A percentile compares a stretch with the other conserved stretches of the same genome.
Conservation (phyloP, 2,113 vertebrate species). For the Telmatochromis sp. region DNA sequence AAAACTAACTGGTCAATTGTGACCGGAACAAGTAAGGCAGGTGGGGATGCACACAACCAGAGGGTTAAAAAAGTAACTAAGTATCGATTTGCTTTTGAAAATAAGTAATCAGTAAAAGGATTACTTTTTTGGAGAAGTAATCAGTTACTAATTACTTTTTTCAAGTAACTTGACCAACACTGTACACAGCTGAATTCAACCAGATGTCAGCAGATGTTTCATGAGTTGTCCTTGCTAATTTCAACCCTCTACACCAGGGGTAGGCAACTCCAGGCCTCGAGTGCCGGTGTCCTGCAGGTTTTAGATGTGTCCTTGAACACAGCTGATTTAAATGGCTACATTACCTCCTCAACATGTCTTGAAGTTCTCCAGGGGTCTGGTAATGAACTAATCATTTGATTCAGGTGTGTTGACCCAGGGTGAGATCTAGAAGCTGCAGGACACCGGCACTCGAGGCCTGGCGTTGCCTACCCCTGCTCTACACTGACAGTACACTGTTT, state of each 20-base stretch:
- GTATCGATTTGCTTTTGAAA: rapidly evolving
- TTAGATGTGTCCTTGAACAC: no score
- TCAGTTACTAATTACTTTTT: not conserved
- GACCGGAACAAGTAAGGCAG: rapidly evolving
- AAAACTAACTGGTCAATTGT: not conserved
- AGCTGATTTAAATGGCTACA: no score
- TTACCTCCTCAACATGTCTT: no score
- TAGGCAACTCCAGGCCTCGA: no score
- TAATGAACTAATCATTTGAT: no score
- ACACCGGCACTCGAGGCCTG: no score
- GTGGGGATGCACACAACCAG: not conserved
- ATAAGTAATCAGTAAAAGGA: not conserved
- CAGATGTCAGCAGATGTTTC: not conserved
- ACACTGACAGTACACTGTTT: not conserved
- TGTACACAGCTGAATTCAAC: not conserved
- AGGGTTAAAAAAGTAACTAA: not conserved
- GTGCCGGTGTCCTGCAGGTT: rapidly evolving
- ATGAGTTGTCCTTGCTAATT: not conserved
- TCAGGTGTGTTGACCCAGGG: no score
- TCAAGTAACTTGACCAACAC: not conserved
- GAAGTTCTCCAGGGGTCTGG: no score
- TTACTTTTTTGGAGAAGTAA: not conserved
- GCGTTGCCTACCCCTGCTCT: not conserved
- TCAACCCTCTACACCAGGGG: not conserved
- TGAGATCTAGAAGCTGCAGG: no score